These are phyloP conservation scores for Trematocara caparti DNA, from an alignment of 2,797 vertebrate species.

Conservation along the genomic window DNA sequence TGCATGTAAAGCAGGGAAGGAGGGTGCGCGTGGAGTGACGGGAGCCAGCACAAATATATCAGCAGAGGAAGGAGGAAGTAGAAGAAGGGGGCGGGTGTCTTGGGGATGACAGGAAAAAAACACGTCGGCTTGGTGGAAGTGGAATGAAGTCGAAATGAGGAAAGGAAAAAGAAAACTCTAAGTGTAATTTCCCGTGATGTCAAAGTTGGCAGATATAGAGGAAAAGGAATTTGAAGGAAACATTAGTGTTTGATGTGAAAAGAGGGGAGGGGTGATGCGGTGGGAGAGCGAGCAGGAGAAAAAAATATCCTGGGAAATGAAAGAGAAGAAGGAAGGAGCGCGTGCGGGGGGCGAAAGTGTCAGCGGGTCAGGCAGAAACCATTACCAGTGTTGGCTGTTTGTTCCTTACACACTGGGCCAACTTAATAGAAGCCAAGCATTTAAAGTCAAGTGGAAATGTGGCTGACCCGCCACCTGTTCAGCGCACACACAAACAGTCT, in stretches of 20 bases:
- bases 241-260: conserved; percentile 81
- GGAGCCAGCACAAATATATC: conserved; percentile 61
- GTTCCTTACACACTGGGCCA: conserved; percentile 64
- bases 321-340: conserved; percentile 6
- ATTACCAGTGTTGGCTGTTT: conserved; percentile 72
- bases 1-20: neutral
- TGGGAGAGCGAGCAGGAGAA: conserved; percentile 34
- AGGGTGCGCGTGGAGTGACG: conserved; percentile 10
- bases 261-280: conserved; percentile 39
- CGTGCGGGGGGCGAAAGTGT: conserved; percentile 49
- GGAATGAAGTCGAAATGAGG: conserved; percentile 71
- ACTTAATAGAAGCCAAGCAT: conserved; percentile 72
- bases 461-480: conserved; percentile 36
- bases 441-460: conserved; percentile 71
- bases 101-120: conserved; percentile 62
- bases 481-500: neutral
- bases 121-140: conserved; percentile 61
- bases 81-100: conserved; percentile 41
- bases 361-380: conserved; percentile 72
- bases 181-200: conserved; percentile 82
- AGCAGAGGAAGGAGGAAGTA: conserved; percentile 26
- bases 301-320: conserved; percentile 72
- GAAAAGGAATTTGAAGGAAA: conserved; percentile 80
- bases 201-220: conserved; percentile 78
- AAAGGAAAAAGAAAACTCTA: conserved; percentile 40